Conservation (phyloP, 2,888 invertebrate genomes). For the Crioceris asparagi region DNA sequence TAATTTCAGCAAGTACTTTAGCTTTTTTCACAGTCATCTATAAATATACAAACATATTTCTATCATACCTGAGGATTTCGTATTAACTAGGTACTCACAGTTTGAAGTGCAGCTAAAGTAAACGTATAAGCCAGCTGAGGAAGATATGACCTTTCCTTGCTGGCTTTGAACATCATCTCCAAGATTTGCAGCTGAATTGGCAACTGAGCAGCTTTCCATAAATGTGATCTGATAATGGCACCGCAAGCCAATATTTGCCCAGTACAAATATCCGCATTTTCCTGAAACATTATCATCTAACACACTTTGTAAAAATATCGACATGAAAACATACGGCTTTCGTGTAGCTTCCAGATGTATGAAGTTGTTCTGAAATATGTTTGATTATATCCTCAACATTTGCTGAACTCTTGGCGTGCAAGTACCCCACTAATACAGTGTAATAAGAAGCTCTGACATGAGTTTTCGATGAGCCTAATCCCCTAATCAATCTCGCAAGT, state of each 20-base stretch:
- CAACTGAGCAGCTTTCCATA: no score
- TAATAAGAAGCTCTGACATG: conserved; percentile 58
- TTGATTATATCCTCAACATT: conserved; percentile 45
- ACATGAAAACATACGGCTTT: conserved; percentile 51
- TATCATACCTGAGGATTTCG: background rate
- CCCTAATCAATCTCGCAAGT: conserved; percentile 57
- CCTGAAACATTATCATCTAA: conserved; percentile 40
- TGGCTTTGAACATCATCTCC: conserved; percentile 41
- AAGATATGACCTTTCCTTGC: conserved; percentile 52
- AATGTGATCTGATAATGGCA: conserved; percentile 55
- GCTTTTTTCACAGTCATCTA: no score
- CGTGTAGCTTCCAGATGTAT: conserved; percentile 45
- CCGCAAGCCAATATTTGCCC: conserved; percentile 63
- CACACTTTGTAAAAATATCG: conserved; percentile 10
- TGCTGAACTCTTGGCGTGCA: conserved; percentile 43
- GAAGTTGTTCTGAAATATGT: conserved; percentile 54
- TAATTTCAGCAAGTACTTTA: no score
- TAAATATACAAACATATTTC: conserved; percentile 3
- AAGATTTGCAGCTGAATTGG: conserved; percentile 41
- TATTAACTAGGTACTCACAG: conserved; percentile 33
- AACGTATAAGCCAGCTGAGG: conserved; percentile 49
- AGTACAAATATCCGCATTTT: conserved; percentile 60
- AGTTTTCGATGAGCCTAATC: conserved; percentile 57
- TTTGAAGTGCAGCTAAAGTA: conserved; percentile 48
- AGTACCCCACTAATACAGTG: conserved; percentile 52